phyloP scores from a whole-genome alignment of 2,888 invertebrate species.

The Didymodactylos carnosus region DNA sequence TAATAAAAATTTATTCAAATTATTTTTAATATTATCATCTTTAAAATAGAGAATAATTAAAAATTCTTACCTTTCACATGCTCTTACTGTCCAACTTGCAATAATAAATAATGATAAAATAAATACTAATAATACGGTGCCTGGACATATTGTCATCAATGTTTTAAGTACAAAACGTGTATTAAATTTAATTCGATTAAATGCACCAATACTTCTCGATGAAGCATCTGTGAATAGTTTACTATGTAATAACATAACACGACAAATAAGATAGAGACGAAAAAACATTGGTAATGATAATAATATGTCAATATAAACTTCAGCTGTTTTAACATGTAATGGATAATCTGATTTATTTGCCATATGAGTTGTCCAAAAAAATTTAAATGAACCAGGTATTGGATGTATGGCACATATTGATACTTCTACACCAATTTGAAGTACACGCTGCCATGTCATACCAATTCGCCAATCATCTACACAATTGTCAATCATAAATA shows the following conservation, averaged over 20 bases:
- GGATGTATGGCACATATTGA: conserved; percentile 81
- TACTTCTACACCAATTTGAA: conserved; percentile 29
- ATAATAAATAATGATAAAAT: conserved; percentile 99
- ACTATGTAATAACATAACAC: conserved; percentile 96
- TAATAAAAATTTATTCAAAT: not conserved
- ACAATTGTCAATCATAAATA: conserved; percentile 99
- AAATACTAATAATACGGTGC: conserved; percentile 90
- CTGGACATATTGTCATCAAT: conserved; percentile 96
- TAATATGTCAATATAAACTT: conserved; percentile 53
- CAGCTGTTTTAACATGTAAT: conserved; percentile 12
- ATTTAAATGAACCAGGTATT: conserved; percentile 82
- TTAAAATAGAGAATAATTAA: not conserved
- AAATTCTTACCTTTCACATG: conserved; percentile 72
- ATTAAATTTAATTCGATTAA: conserved; percentile 47
- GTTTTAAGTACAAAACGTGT: conserved; percentile 81
- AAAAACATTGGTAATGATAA: conserved; percentile 98
- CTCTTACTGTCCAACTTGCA: conserved; percentile 91
- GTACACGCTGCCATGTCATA: conserved; percentile 90
- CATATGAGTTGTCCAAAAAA: conserved; percentile 64
- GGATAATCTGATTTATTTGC: conserved; percentile 16
- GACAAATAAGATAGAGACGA: conserved; percentile 91
- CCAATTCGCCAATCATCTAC: conserved; percentile 99
- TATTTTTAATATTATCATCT: not conserved
- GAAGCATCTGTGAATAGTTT: conserved; percentile 98
- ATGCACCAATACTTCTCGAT: conserved; percentile 53